Conservation (phyloP, 2,888 invertebrate species). For the Pharmacophagus antenor region DNA sequence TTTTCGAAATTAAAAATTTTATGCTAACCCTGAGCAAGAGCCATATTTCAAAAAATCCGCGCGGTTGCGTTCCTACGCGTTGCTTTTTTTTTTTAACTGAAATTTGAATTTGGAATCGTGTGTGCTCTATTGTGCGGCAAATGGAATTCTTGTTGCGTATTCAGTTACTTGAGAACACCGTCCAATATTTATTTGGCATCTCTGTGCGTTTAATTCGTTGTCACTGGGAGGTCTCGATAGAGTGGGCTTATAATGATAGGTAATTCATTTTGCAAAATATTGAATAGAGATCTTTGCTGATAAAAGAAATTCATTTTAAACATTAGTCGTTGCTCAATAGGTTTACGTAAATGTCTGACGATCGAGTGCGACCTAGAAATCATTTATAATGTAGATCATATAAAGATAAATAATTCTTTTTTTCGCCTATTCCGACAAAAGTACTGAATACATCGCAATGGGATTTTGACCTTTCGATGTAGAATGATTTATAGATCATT, state of each 20-base stretch:
- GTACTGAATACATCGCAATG: no score
- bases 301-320: slow-evolving; percentile 36
- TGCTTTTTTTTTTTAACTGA: slow-evolving; percentile 59
- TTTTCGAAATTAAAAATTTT: slow-evolving; percentile 4
- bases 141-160: slow-evolving; percentile 68
- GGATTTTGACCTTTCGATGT: no score
- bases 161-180: slow-evolving; percentile 42
- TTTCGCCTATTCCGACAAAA: no score
- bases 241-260: slow-evolving; percentile 37
- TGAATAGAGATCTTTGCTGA: slow-evolving; percentile 49
- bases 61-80: slow-evolving; percentile 52
- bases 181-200: slow-evolving; percentile 46
- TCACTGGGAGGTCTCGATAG: slow-evolving; percentile 13
- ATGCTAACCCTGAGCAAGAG: slow-evolving; percentile 38
- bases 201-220: background rate
- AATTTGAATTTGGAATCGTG: slow-evolving; percentile 75
- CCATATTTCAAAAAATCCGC: slow-evolving; percentile 70
- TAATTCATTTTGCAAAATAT: slow-evolving; percentile 55
- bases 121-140: slow-evolving; percentile 76
- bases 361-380: no score
- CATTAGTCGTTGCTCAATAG: slow-evolving; percentile 39
- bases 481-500: no score
- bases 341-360: slow-evolving; percentile 49
- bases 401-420: no score
- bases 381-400: no score